A percentile compares a stretch with the other conserved stretches of the same genome.
These are phyloP conservation scores for Brassicogethes aeneus DNA, from an alignment of 2,888 invertebrate genomes.

Conservation along the genomic window DNA sequence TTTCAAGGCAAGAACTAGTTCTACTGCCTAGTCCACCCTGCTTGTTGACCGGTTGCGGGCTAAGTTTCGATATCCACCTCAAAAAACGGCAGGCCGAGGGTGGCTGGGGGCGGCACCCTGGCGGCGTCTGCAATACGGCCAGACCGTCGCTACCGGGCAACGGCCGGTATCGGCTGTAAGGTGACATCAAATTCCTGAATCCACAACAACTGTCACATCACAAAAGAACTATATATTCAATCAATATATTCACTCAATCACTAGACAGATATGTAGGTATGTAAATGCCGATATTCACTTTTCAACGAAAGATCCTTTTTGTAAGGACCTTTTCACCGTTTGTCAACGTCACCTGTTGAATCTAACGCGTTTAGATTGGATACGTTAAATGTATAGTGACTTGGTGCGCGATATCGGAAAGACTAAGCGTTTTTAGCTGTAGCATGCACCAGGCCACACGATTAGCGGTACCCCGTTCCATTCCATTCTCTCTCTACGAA, in stretches of 20 bases:
- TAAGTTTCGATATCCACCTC: slow-evolving; percentile 46
- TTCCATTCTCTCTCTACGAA: no score
- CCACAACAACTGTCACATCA: slow-evolving; percentile 9
- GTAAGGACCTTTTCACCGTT: no score
- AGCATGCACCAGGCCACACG: slow-evolving; percentile 8
- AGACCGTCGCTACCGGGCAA: slow-evolving; percentile 37
- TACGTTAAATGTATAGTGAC: no score
- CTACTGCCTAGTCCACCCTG: slow-evolving; percentile 37
- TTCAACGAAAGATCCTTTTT: slow-evolving; percentile 6
- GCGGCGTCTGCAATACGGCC: slow-evolving; percentile 25
- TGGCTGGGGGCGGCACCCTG: slow-evolving; percentile 26
- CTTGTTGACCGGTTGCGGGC: slow-evolving; percentile 46
- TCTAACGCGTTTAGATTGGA: no score
- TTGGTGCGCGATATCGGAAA: slow-evolving; percentile 15
- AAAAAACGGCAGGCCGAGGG: slow-evolving; percentile 46
- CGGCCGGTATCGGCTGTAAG: slow-evolving; percentile 40
- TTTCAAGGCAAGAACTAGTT: no score
- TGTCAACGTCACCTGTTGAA: no score
- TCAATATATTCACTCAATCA: no score
- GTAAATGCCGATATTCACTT: no score
- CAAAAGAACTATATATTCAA: slow-evolving; percentile 1
- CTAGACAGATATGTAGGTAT: no score
- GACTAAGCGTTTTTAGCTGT: slow-evolving; percentile 6
- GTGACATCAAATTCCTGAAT: slow-evolving; percentile 36
- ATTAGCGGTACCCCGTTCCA: slow-evolving; percentile 20